phyloP scores from a whole-genome alignment of 1,140 invertebrate species.

The Drosophila aff. region DNA sequence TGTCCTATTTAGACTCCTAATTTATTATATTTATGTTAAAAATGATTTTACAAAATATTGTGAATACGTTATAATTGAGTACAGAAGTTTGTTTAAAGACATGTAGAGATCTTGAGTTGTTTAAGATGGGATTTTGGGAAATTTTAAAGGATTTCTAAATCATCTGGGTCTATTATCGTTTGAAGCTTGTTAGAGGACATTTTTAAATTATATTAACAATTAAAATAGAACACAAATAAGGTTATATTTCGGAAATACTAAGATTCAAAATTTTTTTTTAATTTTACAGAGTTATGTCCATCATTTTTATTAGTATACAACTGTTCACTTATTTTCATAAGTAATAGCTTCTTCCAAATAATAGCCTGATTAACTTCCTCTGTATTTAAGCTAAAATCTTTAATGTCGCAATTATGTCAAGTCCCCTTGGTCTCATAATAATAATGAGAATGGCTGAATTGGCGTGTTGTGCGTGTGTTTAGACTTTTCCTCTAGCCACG shows the following conservation, averaged over 20 bases:
- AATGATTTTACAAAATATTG: no score
- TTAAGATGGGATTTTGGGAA: not conserved
- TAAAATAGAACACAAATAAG: not conserved
- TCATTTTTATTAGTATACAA: not conserved
- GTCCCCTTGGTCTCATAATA: conserved; percentile 6
- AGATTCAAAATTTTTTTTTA: no score
- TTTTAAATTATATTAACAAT: not conserved
- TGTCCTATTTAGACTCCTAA: not conserved
- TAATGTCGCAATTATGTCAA: conserved; percentile 48
- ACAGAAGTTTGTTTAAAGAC: not conserved
- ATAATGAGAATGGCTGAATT: not conserved
- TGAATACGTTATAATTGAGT: no score
- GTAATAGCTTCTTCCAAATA: conserved; percentile 32
- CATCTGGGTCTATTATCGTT: no score
- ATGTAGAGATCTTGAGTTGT: not conserved
- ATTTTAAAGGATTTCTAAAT: not conserved
- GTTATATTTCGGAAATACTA: not conserved
- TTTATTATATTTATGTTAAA: not conserved
- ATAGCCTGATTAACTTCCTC: conserved; percentile 3
- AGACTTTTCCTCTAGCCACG: conserved; percentile 16
- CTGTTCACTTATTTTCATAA: not conserved
- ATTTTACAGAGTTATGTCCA: not conserved
- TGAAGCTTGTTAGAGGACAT: no score
- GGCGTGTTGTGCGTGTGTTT: conserved; percentile 29
- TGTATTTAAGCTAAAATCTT: conserved; percentile 35